These are phyloP conservation scores for Cephalotes varians DNA, from an alignment of 2,888 invertebrate species.

Conservation along the genomic window DNA sequence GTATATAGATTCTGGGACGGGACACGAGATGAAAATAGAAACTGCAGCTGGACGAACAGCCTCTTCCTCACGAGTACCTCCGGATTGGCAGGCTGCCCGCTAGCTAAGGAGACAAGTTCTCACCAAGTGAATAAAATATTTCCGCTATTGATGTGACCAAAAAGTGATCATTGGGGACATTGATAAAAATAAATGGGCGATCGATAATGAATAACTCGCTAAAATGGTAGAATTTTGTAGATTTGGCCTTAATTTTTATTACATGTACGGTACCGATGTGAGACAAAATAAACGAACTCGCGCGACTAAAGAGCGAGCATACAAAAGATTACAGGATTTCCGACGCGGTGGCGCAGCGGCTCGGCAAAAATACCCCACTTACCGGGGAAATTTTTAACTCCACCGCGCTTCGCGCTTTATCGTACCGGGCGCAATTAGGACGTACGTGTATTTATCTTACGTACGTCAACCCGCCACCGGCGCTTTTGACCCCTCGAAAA, in stretches of 20 bases:
- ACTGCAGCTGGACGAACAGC: slow-evolving; percentile 61
- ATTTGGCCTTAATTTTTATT: background rate
- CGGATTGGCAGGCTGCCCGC: background rate
- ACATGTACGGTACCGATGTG: background rate
- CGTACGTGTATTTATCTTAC: slow-evolving; percentile 58
- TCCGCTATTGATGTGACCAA: background rate
- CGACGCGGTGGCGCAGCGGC: background rate
- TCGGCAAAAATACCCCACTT: slow-evolving; percentile 30
- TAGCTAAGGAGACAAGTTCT: slow-evolving; percentile 1
- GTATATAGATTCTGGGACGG: slow-evolving; percentile 40
- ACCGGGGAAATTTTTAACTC: slow-evolving; percentile 34
- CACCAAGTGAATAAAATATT: background rate
- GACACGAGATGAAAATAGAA: slow-evolving; percentile 62
- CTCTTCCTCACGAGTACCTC: slow-evolving; percentile 34
- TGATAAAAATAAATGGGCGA: background rate
- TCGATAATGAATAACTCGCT: background rate
- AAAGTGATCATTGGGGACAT: background rate
- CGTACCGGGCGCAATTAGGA: slow-evolving; percentile 57
- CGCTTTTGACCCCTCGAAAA: slow-evolving; percentile 54
- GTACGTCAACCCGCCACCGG: slow-evolving; percentile 32
- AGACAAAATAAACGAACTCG: background rate
- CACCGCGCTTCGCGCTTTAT: slow-evolving; percentile 26
- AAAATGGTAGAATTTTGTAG: background rate
- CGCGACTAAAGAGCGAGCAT: background rate
- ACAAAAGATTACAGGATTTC: slow-evolving; percentile 19